These are phyloP conservation scores for Anolis sagrei DNA, from an alignment of 2,113 vertebrate species.

Conservation along the genomic window DNA sequence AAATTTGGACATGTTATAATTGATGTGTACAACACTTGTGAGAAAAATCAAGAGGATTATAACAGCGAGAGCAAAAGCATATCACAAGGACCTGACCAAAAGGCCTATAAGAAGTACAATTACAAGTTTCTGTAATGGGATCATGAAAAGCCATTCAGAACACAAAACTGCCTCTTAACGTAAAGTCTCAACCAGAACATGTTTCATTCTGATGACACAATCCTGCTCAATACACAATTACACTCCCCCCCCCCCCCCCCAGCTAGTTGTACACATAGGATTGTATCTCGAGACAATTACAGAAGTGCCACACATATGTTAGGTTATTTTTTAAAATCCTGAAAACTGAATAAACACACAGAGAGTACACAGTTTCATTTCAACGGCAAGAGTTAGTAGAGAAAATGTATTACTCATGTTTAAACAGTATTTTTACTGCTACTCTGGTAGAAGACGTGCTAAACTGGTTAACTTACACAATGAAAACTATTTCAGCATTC, in stretches of 20 bases:
- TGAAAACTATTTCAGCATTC: not conserved
- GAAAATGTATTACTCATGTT: not conserved
- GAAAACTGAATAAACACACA: not conserved
- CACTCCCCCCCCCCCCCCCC: too few species aligned
- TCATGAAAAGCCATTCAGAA: not conserved
- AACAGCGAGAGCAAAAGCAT: too few species aligned
- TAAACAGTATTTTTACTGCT: not conserved
- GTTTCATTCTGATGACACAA: not conserved
- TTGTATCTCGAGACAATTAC: not conserved
- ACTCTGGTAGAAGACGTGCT: not conserved
- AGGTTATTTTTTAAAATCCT: not conserved
- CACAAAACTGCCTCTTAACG: not conserved
- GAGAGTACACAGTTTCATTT: not conserved
- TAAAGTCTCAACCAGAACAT: not conserved
- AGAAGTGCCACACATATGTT: not conserved
- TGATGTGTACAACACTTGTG: not conserved
- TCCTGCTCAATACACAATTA: not conserved
- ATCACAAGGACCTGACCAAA: not conserved
- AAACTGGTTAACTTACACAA: not conserved
- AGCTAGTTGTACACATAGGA: not conserved
- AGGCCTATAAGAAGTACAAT: not conserved
- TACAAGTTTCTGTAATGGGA: not conserved
- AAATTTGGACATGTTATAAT: not conserved
- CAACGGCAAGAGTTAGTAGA: not conserved
- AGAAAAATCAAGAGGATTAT: not conserved